Base-by-base conservation (phyloP, 2,888 invertebrate genomes). In the Eilema griseolum region DNA sequence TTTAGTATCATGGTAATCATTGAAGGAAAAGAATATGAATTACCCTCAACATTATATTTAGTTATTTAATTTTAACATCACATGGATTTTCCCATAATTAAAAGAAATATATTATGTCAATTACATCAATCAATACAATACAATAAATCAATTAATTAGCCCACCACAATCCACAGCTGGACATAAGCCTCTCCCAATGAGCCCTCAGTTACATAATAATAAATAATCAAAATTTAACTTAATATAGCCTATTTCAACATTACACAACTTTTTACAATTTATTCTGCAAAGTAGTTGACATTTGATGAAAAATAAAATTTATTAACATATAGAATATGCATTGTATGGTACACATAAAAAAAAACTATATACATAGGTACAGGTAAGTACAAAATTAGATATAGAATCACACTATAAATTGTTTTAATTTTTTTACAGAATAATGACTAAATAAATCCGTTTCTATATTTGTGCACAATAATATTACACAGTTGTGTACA, bases 381-480 rank as follows among this genome's bases (percentile, higher is more conserved):
- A 70, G 31, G 70, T 81, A 82, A 82, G 80, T 80, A 85, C 80
- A 82, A 78, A 75, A 78, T 77, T 69, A 69, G 70, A 60, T 28
- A 65, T 71, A 37, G 46, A 56, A 67, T 66, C 63, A 8, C 46
- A 52, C 63, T 52, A 23, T 4, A 67, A 61, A 52, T 60, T 14
- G 59, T 16, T 57, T 59, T 4, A 26, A 23, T 24, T 24, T 1
- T 26, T 26, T 24, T 59, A 59, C 4, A 24, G 11, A 57, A 24
- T 11, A 57, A 11, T 24, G 24, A 14, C 26, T 14, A 59, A 59
- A 59, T 59, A 59, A 26, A 26, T 59, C 28, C 28, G 1, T 16
- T 59, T 3, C 14, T 52, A 52, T 63, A 68, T 69, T 69, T 69
- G 68, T 69, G 68, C 68, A 69, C n/a, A 41, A 63, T 4, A 31